phyloP scores from a whole-genome alignment of 2,113 vertebrate genomes.

The Dendrocopos noguchii region DNA sequence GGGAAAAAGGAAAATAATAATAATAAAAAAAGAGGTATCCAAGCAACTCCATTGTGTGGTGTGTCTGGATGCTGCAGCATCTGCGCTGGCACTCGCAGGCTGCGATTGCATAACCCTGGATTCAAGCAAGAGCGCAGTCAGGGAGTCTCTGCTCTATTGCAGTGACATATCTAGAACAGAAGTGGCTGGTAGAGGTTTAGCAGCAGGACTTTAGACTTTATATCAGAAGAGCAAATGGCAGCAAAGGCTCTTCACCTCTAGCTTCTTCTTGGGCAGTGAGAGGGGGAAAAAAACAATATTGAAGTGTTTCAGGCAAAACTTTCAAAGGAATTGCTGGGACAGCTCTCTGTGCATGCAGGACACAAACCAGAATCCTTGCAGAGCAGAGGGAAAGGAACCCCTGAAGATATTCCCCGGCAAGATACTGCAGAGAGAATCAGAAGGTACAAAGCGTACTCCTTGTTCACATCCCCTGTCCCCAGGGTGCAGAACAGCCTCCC shows the following conservation, averaged over 20 bases:
- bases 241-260: neutral
- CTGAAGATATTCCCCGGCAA: constrained; percentile 33
- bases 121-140: constrained; percentile 2
- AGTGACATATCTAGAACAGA: constrained; percentile 32
- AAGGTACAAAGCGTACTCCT: neutral
- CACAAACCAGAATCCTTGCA: neutral
- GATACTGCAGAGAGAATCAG: neutral
- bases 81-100: neutral
- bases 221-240: neutral
- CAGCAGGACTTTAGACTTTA: neutral
- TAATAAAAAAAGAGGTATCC: constrained; percentile 31
- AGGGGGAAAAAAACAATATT: neutral
- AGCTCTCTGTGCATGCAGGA: neutral
- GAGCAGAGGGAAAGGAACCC: neutral
- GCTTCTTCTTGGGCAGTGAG: neutral
- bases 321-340: constrained; percentile 21
- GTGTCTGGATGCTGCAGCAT: constrained; percentile 39
- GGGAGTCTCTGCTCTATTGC: neutral
- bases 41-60: constrained; percentile 57
- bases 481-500: neutral
- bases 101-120: constrained; percentile 19
- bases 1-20: neutral
- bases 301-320: constrained; percentile 12
- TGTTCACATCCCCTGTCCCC: neutral
- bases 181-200: neutral